phyloP scores from a whole-genome alignment of 2,113 vertebrate genomes.

The Varanus salvator region DNA sequence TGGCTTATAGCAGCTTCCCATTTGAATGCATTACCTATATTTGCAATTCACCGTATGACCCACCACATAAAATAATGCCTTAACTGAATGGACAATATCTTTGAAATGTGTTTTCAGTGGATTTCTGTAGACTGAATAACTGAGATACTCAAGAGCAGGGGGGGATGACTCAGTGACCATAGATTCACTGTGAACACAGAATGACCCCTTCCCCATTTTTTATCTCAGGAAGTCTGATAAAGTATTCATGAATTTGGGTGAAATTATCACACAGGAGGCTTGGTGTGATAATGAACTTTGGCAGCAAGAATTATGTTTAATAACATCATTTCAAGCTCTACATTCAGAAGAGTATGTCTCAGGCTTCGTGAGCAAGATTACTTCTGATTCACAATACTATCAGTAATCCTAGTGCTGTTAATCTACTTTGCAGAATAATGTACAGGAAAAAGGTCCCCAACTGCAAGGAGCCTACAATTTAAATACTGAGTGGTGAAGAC shows the following conservation, averaged over 20 bases:
- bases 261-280: neutral
- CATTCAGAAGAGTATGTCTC: neutral
- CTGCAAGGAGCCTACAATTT: neutral
- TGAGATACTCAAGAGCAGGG: neutral
- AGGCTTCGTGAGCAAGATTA: neutral
- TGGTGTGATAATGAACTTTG: neutral
- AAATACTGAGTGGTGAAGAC: neutral
- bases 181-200: neutral
- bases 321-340: constrained; percentile 3
- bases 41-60: neutral
- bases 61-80: neutral
- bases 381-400: neutral
- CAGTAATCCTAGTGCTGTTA: neutral
- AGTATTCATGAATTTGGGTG: neutral
- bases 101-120: neutral
- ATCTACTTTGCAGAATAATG: neutral
- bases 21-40: neutral
- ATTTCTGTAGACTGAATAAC: constrained; percentile 18
- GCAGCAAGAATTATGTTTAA: neutral
- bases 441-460: neutral
- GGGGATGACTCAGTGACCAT: neutral
- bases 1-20: accelerated
- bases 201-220: neutral
- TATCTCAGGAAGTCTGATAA: neutral
- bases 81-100: constrained; percentile 33